A percentile compares a stretch with the other conserved stretches of the same genome.
These are phyloP conservation scores for Parochlus steinenii DNA, from an alignment of 2,888 invertebrate species.

Conservation along the genomic window DNA sequence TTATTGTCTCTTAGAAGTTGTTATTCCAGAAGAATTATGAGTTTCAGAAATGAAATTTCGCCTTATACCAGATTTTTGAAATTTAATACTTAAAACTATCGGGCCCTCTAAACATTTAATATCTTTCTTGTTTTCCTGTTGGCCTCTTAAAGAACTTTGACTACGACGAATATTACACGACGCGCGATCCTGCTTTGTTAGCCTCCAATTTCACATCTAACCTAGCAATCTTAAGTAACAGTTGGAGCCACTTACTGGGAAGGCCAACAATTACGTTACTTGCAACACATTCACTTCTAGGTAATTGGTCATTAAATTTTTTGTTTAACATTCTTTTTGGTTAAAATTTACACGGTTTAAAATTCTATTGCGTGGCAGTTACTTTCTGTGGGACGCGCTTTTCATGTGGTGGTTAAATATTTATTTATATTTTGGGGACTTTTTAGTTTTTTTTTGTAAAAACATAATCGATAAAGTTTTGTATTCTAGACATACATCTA, in stretches of 20 bases:
- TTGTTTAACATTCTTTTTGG: constrained; percentile 2
- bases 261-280: constrained; percentile 86
- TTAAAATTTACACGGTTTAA: too few relatives aligned
- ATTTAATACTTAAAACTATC: constrained; percentile 13
- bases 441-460: too few relatives aligned
- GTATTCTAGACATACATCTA: too few relatives aligned
- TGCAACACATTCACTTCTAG: constrained; percentile 68
- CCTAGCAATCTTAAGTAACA: constrained; percentile 87
- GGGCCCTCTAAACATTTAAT: constrained; percentile 10
- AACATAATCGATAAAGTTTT: too few relatives aligned
- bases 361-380: too few relatives aligned
- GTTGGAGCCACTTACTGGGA: constrained; percentile 94
- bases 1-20: too few relatives aligned
- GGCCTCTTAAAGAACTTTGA: constrained; percentile 59
- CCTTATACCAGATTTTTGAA: constrained; percentile 14
- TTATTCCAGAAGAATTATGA: too few relatives aligned
- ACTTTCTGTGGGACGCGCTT: too few relatives aligned
- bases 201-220: constrained; percentile 88
- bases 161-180: constrained; percentile 90
- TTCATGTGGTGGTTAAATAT: too few relatives aligned
- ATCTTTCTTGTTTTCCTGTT: constrained; percentile 9
- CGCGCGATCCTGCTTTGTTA: constrained; percentile 87
- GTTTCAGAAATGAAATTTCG: too few relatives aligned
- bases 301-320: constrained; percentile 35
- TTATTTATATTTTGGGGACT: too few relatives aligned